Conservation (phyloP, 1,140 invertebrate genomes). For the Ips typographus region DNA sequence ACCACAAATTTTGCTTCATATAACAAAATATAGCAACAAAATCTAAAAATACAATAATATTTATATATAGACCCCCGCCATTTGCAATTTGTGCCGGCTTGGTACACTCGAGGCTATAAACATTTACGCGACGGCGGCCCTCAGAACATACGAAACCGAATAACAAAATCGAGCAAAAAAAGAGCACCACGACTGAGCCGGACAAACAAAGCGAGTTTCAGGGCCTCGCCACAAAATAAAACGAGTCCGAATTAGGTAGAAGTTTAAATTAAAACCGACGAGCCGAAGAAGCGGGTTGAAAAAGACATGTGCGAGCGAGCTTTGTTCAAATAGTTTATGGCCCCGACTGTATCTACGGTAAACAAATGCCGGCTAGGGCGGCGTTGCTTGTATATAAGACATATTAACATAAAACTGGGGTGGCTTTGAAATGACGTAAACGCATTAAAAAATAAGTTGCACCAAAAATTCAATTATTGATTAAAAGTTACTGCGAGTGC, state of each 20-base stretch:
- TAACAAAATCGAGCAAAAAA: conserved; percentile 32
- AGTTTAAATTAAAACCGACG: conserved; percentile 19
- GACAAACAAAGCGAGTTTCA: conserved; percentile 34
- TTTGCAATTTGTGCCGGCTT: conserved; percentile 47
- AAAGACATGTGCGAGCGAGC: conserved; percentile 17
- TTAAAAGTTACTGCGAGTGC: not conserved
- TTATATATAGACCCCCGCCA: conserved; percentile 48
- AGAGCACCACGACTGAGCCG: not conserved
- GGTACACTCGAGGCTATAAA: conserved; percentile 42
- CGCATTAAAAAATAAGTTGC: conserved; percentile 23
- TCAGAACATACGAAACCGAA: conserved; percentile 11
- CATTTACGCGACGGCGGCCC: conserved; percentile 14
- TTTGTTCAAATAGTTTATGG: conserved; percentile 28
- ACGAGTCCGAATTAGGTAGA: conserved; percentile 26
- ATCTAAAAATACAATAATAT: conserved; percentile 44
- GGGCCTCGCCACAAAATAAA: conserved; percentile 21
- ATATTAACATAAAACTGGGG: conserved; percentile 39
- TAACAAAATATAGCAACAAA: conserved; percentile 43
- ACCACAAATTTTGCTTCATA: conserved; percentile 30
- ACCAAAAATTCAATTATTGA: conserved; percentile 11
- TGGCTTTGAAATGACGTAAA: conserved; percentile 28
- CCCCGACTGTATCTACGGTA: conserved; percentile 37
- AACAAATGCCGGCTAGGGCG: conserved; percentile 37
- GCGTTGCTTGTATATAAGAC: conserved; percentile 18
- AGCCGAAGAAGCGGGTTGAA: conserved; percentile 15